Evolutionary conservation across 2,797 vertebrate species (phyloP), one percentile per base, ranked within the genome.

Genomic region (Enoplosus armatus): DNA sequence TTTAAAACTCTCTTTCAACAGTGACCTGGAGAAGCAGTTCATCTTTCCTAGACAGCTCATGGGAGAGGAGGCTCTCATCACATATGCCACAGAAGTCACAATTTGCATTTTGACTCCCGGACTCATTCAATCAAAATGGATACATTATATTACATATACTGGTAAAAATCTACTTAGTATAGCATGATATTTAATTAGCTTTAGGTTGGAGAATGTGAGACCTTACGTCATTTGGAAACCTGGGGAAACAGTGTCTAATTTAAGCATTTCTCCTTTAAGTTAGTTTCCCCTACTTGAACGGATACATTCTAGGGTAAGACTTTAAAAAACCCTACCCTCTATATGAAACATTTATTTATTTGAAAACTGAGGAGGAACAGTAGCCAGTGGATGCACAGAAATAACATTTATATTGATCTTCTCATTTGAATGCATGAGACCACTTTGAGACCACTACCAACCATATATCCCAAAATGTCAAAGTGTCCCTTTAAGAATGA

Each of bases 391-490:
- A 62, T 67, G 14, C 41, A 58, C 9, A 37, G 3, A 73, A 60
- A 75, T 67, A 0, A 48, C 48, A 80, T 60, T 33, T 37, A 27
- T 69, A 54, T 70, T 72, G 51, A 71, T 56, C 22, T 56, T 70
- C 26, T 62, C 14, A 27, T 72, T 8, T 61, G 39, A 79, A 62
- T 79, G 37, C 12, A 73, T 29, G 50, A 70, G n/a, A 56, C 66
- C 5, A 18, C 27, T 43, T 70, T 29, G 50, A 70, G n/a, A 56
- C 66, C 5, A 18, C 27, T 43, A 31, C 51, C 3, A 55, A 60
- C 35, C 59, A 69, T 29, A 54, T 63, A 64, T 72, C 14, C 20
- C 5, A 53, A 76, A 77, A 80, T 79, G 62, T 82, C 66, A 67
- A 54, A 55, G 43, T 47, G 55, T 70, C 43, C 20, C 45, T 48